phyloP scores from a whole-genome alignment of 2,113 vertebrate species.

The Psilopsiagon aymara region DNA sequence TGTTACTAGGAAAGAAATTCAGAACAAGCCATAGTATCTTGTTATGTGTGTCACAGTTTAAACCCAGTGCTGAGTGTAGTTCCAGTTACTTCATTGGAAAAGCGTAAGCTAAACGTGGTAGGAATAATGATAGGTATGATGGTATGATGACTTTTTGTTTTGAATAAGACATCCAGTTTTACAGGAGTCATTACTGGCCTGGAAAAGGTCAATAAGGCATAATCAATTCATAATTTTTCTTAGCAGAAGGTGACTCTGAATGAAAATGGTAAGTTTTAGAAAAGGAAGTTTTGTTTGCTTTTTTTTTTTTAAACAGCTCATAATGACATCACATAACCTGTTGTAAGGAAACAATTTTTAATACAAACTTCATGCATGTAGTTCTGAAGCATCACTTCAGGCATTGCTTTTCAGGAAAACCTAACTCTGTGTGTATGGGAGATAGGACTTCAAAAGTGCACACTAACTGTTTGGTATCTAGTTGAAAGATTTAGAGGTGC shows the following conservation, averaged over 20 bases:
- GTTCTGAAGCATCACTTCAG: background rate
- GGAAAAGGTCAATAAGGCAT: background rate
- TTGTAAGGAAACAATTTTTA: background rate
- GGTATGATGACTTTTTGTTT: background rate
- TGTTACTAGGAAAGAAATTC: background rate
- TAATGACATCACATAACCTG: background rate
- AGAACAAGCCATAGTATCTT: background rate
- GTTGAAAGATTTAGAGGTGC: background rate
- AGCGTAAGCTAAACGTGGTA: background rate
- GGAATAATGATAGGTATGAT: background rate
- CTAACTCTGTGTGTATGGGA: background rate
- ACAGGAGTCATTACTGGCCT: background rate
- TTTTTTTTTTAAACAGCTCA: background rate
- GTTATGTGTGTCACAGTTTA: background rate
- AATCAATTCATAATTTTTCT: background rate
- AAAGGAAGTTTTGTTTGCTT: background rate
- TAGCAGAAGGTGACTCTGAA: background rate
- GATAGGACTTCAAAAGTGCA: background rate
- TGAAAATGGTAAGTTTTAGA: background rate
- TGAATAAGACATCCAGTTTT: background rate
- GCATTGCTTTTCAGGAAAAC: background rate
- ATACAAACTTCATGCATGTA: background rate
- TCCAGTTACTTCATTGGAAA: background rate
- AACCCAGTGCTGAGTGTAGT: background rate
- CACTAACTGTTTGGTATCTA: background rate